phyloP scores from a whole-genome alignment of 2,113 vertebrate species.

The Pleuronectes platessa region DNA sequence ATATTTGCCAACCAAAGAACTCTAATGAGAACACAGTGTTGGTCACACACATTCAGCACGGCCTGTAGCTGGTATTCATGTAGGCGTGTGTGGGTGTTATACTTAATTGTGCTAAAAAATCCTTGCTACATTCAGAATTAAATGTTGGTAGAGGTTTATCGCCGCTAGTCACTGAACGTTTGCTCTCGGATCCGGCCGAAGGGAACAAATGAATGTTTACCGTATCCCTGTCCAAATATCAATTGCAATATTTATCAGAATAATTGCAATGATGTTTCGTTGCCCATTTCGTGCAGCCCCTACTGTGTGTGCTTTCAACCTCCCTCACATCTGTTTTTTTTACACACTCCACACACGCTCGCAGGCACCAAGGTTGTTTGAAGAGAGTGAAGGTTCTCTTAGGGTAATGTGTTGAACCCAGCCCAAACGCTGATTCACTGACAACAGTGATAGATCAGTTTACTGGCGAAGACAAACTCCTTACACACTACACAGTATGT shows the following conservation, averaged over 20 bases:
- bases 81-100: conserved; percentile 37
- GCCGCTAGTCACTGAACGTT: conserved; percentile 33
- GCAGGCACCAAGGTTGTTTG: conserved; percentile 12
- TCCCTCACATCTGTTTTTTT: conserved; percentile 21
- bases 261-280: conserved; percentile 14
- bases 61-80: conserved; percentile 38
- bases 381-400: conserved; percentile 32
- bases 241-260: conserved; percentile 21
- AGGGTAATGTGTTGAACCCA: conserved; percentile 25
- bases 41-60: conserved; percentile 19
- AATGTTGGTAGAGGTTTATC: conserved; percentile 23
- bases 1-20: conserved; percentile 34
- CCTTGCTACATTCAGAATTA: conserved; percentile 53
- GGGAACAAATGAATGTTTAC: conserved; percentile 36
- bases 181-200: conserved; percentile 24
- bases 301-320: background rate
- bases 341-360: conserved; percentile 1
- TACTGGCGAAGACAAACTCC: conserved; percentile 32
- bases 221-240: conserved; percentile 29
- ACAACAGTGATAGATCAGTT: conserved; percentile 47
- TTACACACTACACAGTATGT: conserved; percentile 19
- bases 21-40: conserved; percentile 42
- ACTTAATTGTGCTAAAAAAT: conserved; percentile 22
- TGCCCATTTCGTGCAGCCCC: background rate
- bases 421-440: conserved; percentile 47